Evolutionary conservation across 30 jellyfish, hydroid and myxozoan genomes (phyloP).

Genomic region (Aurelia coerulea): DNA sequence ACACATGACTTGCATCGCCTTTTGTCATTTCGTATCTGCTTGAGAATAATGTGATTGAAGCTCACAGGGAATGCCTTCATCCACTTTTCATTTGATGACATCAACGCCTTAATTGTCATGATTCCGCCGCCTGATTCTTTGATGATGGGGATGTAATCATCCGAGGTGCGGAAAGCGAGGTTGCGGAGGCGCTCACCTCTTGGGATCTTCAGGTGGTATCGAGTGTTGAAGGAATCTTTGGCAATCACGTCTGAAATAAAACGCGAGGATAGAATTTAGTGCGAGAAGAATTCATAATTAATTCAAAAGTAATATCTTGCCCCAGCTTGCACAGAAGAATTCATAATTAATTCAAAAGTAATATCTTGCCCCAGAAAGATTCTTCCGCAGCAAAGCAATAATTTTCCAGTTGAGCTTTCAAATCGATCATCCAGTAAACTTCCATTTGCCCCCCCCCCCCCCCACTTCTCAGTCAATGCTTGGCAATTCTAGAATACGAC

Average conservation of each 20-base stretch:
- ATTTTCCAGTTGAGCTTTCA: too few species aligned
- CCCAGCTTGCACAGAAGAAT: too few species aligned
- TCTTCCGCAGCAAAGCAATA: too few species aligned
- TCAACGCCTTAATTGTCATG: slow-evolving; percentile 77
- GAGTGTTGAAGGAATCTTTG: slow-evolving; percentile 77
- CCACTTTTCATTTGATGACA: slow-evolving; percentile 76
- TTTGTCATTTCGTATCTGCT: slow-evolving; percentile 65
- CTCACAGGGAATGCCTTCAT: slow-evolving; percentile 78
- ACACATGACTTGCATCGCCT: slow-evolving; percentile 72
- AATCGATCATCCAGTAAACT: too few species aligned
- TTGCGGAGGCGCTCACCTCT: slow-evolving; percentile 78
- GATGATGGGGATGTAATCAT: slow-evolving; percentile 92
- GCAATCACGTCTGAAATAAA: slow-evolving; percentile 81
- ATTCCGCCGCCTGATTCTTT: slow-evolving; percentile 90
- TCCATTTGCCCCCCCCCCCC: too few species aligned
- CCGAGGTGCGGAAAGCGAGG: slow-evolving; percentile 70
- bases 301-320: too few species aligned
- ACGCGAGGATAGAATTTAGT: too few species aligned
- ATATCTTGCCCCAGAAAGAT: too few species aligned
- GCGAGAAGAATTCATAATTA: too few species aligned
- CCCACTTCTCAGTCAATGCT: too few species aligned
- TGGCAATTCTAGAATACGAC: too few species aligned
- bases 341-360: too few species aligned
- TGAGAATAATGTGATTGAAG: slow-evolving; percentile 41
- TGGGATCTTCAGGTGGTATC: slow-evolving; percentile 90